A percentile compares a stretch with the other conserved stretches of the same genome.
These are phyloP conservation scores for Montipora capitata DNA, from an alignment of 92 coral and sea anemone species.

Conservation along the genomic window DNA sequence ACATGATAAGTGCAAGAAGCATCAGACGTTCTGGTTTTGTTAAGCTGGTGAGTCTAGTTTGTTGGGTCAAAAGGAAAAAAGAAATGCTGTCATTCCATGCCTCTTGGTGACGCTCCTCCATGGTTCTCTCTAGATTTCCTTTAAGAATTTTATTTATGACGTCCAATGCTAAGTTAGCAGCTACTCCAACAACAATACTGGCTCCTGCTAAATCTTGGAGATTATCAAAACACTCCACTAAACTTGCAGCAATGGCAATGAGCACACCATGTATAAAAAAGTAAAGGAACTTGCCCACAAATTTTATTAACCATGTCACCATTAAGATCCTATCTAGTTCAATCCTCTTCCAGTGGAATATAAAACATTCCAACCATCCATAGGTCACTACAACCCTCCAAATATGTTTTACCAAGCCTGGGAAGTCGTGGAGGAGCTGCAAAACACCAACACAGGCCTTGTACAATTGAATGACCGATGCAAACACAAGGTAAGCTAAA, in stretches of 20 bases:
- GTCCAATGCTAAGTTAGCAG: slow-evolving; percentile 70
- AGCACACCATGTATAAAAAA: slow-evolving; percentile 33
- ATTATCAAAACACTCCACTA: slow-evolving; percentile 83
- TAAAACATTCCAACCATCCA: slow-evolving; percentile 86
- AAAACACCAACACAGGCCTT: slow-evolving; percentile 62
- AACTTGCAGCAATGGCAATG: slow-evolving; percentile 66
- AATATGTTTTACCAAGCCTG: slow-evolving; percentile 44
- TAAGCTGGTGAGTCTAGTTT: slow-evolving; percentile 77
- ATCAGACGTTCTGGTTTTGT: slow-evolving; percentile 80
- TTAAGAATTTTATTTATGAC: slow-evolving; percentile 49
- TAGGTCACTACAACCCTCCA: slow-evolving; percentile 75
- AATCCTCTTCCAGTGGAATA: slow-evolving; percentile 81
- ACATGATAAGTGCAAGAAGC: slow-evolving; percentile 81
- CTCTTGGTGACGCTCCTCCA: slow-evolving; percentile 47
- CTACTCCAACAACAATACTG: slow-evolving; percentile 81
- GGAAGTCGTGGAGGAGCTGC: slow-evolving; percentile 33
- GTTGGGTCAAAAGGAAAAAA: slow-evolving; percentile 83
- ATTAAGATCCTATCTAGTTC: slow-evolving; percentile 78
- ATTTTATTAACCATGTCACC: slow-evolving; percentile 86
- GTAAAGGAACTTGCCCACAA: slow-evolving; percentile 28
- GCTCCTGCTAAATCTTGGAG: slow-evolving; percentile 83
- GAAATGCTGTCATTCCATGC: slow-evolving; percentile 90
- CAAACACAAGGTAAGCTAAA: slow-evolving; percentile 64
- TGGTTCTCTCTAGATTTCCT: slow-evolving; percentile 64
- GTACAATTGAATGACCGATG: slow-evolving; percentile 55